Conservation (phyloP, 2,888 invertebrate species). For the Plagiodera versicolora region DNA sequence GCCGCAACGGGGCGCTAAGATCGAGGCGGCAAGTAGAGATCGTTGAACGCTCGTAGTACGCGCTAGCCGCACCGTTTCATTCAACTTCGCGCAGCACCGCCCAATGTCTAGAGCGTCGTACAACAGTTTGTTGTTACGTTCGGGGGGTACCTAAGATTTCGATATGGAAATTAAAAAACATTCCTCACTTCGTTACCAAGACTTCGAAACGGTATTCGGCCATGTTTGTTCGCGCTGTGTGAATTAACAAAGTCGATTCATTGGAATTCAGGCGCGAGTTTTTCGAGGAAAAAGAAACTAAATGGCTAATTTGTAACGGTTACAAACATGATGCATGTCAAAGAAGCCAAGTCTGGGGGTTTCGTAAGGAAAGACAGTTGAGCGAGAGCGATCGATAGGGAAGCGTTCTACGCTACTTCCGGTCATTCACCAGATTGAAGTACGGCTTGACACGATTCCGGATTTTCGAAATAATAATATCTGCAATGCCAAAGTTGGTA, state of each 20-base stretch:
- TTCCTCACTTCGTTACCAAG: too few species aligned
- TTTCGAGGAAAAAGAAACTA: background rate
- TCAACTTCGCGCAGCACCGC: slow-evolving; percentile 53
- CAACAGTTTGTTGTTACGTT: slow-evolving; percentile 42
- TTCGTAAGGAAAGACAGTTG: slow-evolving; percentile 11
- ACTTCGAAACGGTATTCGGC: too few species aligned
- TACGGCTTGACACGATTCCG: slow-evolving; percentile 32
- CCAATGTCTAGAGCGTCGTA: slow-evolving; percentile 48
- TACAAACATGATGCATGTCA: too few species aligned
- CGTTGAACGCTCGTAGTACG: slow-evolving; percentile 55
- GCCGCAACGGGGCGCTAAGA: slow-evolving; percentile 45
- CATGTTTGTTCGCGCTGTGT: too few species aligned
- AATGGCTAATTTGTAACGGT: too few species aligned
- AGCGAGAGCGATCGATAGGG: slow-evolving; percentile 36
- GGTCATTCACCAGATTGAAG: slow-evolving; percentile 32
- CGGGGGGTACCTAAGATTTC: background rate
- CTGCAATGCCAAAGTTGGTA: too few species aligned
- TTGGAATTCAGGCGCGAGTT: too few species aligned
- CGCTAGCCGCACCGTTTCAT: slow-evolving; percentile 48
- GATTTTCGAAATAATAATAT: slow-evolving; percentile 10
- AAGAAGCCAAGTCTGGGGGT: background rate
- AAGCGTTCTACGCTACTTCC: slow-evolving; percentile 36
- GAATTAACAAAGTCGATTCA: too few species aligned
- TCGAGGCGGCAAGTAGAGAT: slow-evolving; percentile 45
- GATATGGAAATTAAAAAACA: too few species aligned